Percentiles rank a stretch among this genome's conserved stretches.
phyloP scores from a whole-genome alignment of 2,888 invertebrate species.

The Elmis aenea region DNA sequence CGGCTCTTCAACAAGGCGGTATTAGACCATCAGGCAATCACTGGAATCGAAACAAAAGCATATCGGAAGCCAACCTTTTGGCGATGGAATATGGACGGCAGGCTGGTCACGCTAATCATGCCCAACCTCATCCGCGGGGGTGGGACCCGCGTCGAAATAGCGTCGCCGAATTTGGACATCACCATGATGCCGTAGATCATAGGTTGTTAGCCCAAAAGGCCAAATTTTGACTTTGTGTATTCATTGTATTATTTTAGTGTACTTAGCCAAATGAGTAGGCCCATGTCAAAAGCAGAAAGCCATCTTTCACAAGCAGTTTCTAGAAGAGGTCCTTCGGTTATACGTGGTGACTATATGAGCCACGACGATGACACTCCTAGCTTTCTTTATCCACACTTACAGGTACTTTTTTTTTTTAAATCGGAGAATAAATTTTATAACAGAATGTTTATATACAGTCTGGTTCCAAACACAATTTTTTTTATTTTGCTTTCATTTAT shows the following conservation, averaged over 20 bases:
- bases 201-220: conserved; percentile 30
- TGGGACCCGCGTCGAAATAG: conserved; percentile 52
- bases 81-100: conserved; percentile 53
- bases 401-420: conserved; percentile 49
- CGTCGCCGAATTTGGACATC: conserved; percentile 55
- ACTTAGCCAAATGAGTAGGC: conserved; percentile 46
- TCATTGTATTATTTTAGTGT: conserved; percentile 11
- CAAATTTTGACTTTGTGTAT: neutral
- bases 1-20: conserved; percentile 67
- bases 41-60: conserved; percentile 58
- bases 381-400: conserved; percentile 59
- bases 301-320: conserved; percentile 57
- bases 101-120: conserved; percentile 27
- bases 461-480: conserved; percentile 13
- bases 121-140: conserved; percentile 42
- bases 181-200: conserved; percentile 50
- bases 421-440: neutral
- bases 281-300: conserved; percentile 61
- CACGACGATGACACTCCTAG: conserved; percentile 53
- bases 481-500: too few relatives aligned
- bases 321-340: conserved; percentile 50
- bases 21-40: conserved; percentile 48
- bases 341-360: conserved; percentile 54
- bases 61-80: conserved; percentile 82
- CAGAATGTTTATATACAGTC: too few relatives aligned